Percentiles rank a stretch among this genome's conserved stretches.
Evolutionary conservation across 1,140 invertebrate species (phyloP).

Genomic region (Lepidurus apus): DNA sequence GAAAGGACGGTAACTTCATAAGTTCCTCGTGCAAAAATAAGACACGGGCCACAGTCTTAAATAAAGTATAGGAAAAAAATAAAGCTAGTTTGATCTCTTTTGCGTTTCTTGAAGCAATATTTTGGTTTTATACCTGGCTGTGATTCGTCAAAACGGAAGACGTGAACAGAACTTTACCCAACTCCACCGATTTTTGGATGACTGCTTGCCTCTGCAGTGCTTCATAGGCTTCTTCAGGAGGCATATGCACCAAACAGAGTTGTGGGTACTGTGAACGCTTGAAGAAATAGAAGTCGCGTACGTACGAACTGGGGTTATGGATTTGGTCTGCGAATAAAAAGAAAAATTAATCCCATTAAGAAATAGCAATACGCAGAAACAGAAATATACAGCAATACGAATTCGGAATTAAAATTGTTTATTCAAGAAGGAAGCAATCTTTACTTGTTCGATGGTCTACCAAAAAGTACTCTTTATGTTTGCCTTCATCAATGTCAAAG

Average conservation of each 20-base stretch:
- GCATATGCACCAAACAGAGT: conserved; percentile 88
- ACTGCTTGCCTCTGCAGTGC: conserved; percentile 89
- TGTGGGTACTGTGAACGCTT: conserved; percentile 97
- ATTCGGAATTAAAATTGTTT: conserved; percentile 29
- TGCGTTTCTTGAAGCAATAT: conserved; percentile 34
- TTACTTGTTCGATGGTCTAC: conserved; percentile 97
- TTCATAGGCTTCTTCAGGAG: conserved; percentile 81
- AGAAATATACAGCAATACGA: conserved; percentile 31
- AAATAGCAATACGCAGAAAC: background rate
- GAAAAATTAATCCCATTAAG: conserved; percentile 23
- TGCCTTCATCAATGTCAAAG: conserved; percentile 88
- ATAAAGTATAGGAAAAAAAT: conserved; percentile 32
- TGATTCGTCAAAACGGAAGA: conserved; percentile 49
- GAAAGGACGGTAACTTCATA: conserved; percentile 97
- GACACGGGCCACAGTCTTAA: conserved; percentile 81
- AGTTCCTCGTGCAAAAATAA: conserved; percentile 99
- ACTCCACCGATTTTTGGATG: conserved; percentile 91
- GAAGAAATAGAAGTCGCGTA: conserved; percentile 98
- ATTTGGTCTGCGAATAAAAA: conserved; percentile 69
- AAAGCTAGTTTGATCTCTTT: conserved; percentile 23
- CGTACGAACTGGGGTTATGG: conserved; percentile 87
- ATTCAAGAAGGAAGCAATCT: conserved; percentile 41
- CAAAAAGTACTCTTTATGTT: conserved; percentile 85
- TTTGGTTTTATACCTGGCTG: conserved; percentile 39
- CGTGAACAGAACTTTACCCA: conserved; percentile 72